phyloP scores from a whole-genome alignment of 2,113 vertebrate species.

The Ceyx cyanopectus region DNA sequence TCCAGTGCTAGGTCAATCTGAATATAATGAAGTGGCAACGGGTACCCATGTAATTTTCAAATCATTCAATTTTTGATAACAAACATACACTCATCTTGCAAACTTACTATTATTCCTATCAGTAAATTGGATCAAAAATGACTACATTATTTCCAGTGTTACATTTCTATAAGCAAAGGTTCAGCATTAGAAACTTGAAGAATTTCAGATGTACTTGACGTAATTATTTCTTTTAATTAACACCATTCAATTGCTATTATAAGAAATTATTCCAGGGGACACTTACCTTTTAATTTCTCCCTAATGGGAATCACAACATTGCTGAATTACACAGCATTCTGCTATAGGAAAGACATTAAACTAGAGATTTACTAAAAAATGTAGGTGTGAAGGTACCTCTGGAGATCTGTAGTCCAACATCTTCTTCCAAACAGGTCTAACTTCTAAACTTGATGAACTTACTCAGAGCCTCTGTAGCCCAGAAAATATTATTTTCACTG shows the following conservation, averaged over 20 bases:
- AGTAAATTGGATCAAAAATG: not conserved
- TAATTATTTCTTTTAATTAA: not conserved
- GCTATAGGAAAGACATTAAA: not conserved
- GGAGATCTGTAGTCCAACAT: not conserved
- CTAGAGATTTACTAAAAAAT: not conserved
- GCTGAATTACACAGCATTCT: not conserved
- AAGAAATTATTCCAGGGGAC: not conserved
- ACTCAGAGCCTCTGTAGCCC: not conserved
- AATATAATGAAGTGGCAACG: not conserved
- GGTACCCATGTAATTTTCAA: not conserved
- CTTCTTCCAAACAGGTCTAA: not conserved
- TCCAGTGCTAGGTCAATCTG: not conserved
- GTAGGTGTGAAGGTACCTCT: not conserved
- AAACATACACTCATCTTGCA: not conserved
- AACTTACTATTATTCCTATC: not conserved
- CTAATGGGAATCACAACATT: not conserved
- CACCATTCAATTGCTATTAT: not conserved
- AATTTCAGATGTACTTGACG: not conserved
- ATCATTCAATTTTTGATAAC: not conserved
- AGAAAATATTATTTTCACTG: not conserved
- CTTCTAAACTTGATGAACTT: not conserved
- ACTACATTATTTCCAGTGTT: not conserved
- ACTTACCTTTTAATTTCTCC: not conserved
- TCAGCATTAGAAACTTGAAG: not conserved
- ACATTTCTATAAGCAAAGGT: not conserved